Conservation (phyloP, 2,888 invertebrate genomes). For the Baronia brevicornis region DNA sequence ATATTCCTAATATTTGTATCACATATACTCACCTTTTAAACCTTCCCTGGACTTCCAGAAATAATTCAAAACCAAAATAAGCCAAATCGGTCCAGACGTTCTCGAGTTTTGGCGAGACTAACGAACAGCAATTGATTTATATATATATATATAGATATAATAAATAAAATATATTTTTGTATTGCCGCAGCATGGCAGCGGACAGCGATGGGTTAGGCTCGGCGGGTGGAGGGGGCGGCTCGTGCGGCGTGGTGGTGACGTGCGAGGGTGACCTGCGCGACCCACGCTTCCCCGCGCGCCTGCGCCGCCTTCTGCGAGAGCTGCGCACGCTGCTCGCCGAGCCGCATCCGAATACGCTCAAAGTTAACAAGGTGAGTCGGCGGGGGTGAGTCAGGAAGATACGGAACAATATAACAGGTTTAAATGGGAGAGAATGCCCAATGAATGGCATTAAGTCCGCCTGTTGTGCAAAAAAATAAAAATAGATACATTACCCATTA, state of each 20-base stretch:
- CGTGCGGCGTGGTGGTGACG: constrained; percentile 92
- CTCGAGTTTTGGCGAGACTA: no score
- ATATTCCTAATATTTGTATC: no score
- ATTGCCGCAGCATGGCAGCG: constrained; percentile 81
- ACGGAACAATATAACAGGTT: neutral
- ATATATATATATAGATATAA: no score
- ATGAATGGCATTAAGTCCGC: no score
- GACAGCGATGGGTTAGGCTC: constrained; percentile 84
- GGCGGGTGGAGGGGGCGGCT: constrained; percentile 89
- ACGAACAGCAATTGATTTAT: no score
- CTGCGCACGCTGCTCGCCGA: constrained; percentile 85
- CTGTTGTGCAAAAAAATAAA: no score
- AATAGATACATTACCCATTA: no score
- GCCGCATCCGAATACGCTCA: constrained; percentile 71
- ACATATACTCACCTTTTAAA: no score
- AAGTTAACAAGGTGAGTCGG: constrained; percentile 79
- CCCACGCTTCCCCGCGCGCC: constrained; percentile 88
- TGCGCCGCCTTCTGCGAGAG: constrained; percentile 84
- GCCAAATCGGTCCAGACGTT: no score
- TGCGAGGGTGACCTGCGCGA: constrained; percentile 94
- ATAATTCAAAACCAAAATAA: no score
- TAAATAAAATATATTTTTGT: neutral
- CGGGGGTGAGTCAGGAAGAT: neutral
- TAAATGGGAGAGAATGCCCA: neutral
- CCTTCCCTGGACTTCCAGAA: no score